These are phyloP conservation scores for Eurystomus glaucurus DNA, from an alignment of 2,797 vertebrate genomes.

Conservation along the genomic window DNA sequence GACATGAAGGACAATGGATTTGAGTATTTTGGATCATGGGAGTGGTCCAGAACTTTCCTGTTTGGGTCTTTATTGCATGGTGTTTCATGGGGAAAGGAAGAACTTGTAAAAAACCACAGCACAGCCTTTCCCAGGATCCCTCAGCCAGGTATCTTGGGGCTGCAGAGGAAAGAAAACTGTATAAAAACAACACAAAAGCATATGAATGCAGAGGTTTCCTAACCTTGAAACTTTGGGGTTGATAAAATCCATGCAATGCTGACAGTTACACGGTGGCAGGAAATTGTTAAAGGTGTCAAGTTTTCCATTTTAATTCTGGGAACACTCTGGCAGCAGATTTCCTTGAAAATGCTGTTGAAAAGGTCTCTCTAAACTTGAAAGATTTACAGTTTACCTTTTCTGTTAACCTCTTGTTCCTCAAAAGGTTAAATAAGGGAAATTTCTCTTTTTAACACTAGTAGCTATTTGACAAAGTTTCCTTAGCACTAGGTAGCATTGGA, in stretches of 20 bases:
- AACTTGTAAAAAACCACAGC: not conserved
- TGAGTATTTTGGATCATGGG: not conserved
- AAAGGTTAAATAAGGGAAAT: constrained; percentile 68
- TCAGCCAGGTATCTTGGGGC: not conserved
- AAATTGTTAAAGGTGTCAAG: constrained; percentile 78
- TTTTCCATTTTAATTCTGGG: constrained; percentile 76
- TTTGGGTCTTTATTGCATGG: not conserved
- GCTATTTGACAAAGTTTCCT: constrained; percentile 34
- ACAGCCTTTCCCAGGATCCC: not conserved
- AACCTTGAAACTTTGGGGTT: constrained; percentile 29
- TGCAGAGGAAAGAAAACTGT: constrained; percentile 9
- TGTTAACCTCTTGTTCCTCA: constrained; percentile 62
- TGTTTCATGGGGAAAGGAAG: not conserved
- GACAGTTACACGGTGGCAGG: constrained; percentile 79
- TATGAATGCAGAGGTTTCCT: constrained; percentile 15
- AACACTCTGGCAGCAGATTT: constrained; percentile 40
- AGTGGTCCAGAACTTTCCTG: not conserved
- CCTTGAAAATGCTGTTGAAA: constrained; percentile 66
- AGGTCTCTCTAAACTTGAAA: constrained; percentile 61
- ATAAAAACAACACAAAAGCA: not conserved
- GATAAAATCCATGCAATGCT: constrained; percentile 69
- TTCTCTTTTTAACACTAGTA: constrained; percentile 18
- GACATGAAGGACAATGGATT: not conserved
- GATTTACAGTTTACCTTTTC: constrained; percentile 71
- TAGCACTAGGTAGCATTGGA: not conserved